Conservation (phyloP, 2,113 vertebrate genomes). For the Pseudorectes ferrugineus region DNA sequence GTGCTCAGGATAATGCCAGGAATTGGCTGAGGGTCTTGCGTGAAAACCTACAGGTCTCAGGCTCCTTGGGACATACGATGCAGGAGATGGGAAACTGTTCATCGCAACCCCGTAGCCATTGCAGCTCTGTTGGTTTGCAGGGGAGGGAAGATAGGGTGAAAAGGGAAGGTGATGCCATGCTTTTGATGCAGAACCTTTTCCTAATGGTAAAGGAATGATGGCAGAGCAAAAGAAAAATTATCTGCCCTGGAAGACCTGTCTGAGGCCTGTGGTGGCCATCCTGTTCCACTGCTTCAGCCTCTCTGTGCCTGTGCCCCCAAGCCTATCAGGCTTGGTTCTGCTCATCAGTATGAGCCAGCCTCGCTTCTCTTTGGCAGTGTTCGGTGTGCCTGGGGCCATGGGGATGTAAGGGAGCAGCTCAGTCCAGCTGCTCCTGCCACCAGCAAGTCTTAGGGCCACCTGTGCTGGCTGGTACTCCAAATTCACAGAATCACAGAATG, state of each 20-base stretch:
- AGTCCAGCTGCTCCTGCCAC: background rate
- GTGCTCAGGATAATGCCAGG: background rate
- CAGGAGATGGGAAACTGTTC: background rate
- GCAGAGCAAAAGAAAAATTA: background rate
- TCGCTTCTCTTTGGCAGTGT: background rate
- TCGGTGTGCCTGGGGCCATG: background rate
- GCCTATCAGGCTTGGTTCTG: background rate
- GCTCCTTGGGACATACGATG: background rate
- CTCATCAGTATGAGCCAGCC: background rate
- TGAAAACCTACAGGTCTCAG: background rate
- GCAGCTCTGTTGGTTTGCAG: background rate
- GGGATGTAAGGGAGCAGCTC: background rate
- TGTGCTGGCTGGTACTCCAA: background rate
- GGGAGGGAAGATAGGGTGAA: background rate
- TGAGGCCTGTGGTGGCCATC: background rate
- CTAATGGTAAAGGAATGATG: background rate
- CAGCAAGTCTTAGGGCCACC: background rate
- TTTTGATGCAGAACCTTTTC: background rate
- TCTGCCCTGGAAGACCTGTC: background rate
- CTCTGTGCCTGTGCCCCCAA: fast-evolving
- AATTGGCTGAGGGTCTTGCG: background rate
- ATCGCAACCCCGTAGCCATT: background rate
- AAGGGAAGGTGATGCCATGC: background rate
- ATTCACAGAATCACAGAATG: background rate
- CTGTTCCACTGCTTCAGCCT: background rate